phyloP scores from a whole-genome alignment of 1,140 invertebrate genomes.

The Mesaphorura yosii region DNA sequence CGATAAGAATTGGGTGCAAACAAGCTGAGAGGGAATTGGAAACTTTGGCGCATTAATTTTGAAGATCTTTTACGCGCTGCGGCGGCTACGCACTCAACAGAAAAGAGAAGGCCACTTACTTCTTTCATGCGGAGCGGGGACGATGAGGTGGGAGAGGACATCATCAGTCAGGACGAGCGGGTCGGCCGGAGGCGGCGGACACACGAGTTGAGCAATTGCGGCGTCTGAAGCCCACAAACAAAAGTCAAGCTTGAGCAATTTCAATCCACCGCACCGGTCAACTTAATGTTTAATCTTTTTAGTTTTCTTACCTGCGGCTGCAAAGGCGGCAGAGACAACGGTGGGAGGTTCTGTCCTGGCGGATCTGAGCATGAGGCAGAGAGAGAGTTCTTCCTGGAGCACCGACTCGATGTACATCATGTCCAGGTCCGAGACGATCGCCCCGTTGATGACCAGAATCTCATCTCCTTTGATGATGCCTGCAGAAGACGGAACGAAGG shows the following conservation, averaged over 20 bases:
- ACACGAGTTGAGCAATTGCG: slow-evolving; percentile 89
- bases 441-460: slow-evolving; percentile 96
- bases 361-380: slow-evolving; percentile 96
- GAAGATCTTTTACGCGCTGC: neutral
- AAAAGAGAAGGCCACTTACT: slow-evolving; percentile 40
- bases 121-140: slow-evolving; percentile 87
- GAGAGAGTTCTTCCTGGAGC: slow-evolving; percentile 69
- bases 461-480: slow-evolving; percentile 94
- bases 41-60: neutral
- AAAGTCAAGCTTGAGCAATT: too few species aligned
- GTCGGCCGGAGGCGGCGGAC: slow-evolving; percentile 86
- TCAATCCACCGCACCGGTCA: neutral
- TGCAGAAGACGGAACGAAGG: slow-evolving; percentile 38
- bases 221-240: too few species aligned
- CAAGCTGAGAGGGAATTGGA: too few species aligned
- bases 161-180: slow-evolving; percentile 78
- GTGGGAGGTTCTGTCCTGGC: slow-evolving; percentile 88
- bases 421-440: slow-evolving; percentile 92
- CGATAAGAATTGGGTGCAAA: too few species aligned
- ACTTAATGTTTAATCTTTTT: neutral
- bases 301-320: too few species aligned
- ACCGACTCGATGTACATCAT: slow-evolving; percentile 91
- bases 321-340: slow-evolving; percentile 54
- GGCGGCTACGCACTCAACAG: neutral
- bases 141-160: slow-evolving; percentile 88